Conservation (phyloP, 2,113 vertebrate species). For the Morone chrysops region DNA sequence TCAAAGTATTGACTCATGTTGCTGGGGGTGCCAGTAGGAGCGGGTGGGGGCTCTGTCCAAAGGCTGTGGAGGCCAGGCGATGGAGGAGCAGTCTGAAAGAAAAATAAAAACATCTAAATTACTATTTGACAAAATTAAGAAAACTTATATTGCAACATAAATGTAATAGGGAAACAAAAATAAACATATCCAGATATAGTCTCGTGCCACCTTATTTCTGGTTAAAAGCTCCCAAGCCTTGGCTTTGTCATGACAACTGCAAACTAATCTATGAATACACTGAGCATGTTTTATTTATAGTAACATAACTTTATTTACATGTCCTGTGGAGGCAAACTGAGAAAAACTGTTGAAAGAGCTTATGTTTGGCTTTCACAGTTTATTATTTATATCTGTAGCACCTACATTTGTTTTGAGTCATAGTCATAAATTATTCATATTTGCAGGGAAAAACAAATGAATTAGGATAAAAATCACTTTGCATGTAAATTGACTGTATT, state of each 20-base stretch:
- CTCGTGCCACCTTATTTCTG: no score
- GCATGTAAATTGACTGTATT: neutral
- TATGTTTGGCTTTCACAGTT: neutral
- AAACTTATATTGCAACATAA: neutral
- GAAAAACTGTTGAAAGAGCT: neutral
- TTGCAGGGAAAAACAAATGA: no score
- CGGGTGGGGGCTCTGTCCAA: slow-evolving; percentile 88
- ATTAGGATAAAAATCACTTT: neutral
- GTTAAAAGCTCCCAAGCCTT: no score
- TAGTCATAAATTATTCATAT: no score
- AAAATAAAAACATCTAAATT: neutral
- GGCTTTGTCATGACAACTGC: neutral
- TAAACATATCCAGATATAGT: no score
- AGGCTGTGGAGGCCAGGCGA: slow-evolving; percentile 88
- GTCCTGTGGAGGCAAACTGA: neutral
- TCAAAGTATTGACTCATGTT: slow-evolving; percentile 95
- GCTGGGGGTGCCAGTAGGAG: slow-evolving; percentile 80
- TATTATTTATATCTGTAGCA: neutral
- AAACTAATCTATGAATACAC: neutral
- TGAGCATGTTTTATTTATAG: neutral
- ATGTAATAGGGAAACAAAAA: neutral
- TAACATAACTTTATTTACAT: neutral
- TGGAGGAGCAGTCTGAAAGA: slow-evolving; percentile 88
- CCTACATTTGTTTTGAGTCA: no score
- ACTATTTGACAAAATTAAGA: neutral